Conservation (phyloP, 2,797 vertebrate species). For the Leptoclinus maculatus region DNA sequence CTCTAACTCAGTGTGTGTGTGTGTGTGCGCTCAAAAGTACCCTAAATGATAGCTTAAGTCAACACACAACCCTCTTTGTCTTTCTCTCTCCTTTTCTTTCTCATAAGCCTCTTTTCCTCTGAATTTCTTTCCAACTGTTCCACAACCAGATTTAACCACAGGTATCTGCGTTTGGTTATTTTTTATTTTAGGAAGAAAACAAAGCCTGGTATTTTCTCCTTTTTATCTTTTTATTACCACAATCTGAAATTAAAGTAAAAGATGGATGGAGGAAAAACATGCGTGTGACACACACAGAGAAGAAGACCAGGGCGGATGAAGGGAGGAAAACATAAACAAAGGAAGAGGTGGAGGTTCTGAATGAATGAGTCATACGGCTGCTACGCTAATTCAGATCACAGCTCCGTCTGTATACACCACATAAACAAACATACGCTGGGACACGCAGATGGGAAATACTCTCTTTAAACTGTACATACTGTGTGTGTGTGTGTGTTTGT, state of each 20-base stretch:
- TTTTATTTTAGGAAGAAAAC: slow-evolving; percentile 26
- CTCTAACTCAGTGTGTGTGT: slow-evolving; percentile 62
- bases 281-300: slow-evolving; percentile 44
- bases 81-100: slow-evolving; percentile 32
- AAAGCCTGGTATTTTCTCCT: slow-evolving; percentile 4
- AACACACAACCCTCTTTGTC: slow-evolving; percentile 61
- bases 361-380: slow-evolving; percentile 69
- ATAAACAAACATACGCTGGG: slow-evolving; percentile 69
- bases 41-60: slow-evolving; percentile 72
- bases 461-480: slow-evolving; percentile 46
- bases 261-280: slow-evolving; percentile 31
- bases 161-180: slow-evolving; percentile 42
- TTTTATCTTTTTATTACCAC: slow-evolving; percentile 18
- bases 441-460: slow-evolving; percentile 60
- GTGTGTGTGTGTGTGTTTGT: slow-evolving; percentile 17
- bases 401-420: slow-evolving; percentile 65
- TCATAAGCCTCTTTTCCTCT: slow-evolving; percentile 22
- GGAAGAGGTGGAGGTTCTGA: slow-evolving; percentile 54
- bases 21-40: slow-evolving; percentile 43
- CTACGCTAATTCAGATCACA: slow-evolving; percentile 72
- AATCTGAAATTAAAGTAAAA: slow-evolving; percentile 47
- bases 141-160: slow-evolving; percentile 26
- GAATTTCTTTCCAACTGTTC: slow-evolving; percentile 30
- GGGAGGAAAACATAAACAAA: slow-evolving; percentile 67
- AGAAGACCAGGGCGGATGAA: slow-evolving; percentile 37